Percentiles rank a stretch among this genome's conserved stretches.
Conservation (phyloP, 2,113 vertebrate genomes). For the Athene noctua region DNA sequence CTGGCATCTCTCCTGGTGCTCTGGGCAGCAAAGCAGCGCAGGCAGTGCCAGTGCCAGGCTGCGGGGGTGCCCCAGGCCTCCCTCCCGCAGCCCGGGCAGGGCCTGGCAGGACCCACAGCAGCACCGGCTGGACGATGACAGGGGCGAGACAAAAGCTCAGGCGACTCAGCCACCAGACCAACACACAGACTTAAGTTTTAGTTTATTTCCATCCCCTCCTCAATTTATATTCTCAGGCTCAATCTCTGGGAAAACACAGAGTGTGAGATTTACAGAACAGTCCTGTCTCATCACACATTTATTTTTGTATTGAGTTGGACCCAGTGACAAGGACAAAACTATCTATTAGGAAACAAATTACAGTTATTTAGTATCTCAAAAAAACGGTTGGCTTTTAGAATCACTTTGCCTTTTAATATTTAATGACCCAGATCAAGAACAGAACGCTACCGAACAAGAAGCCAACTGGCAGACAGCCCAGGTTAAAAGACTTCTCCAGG, state of each 20-base stretch:
- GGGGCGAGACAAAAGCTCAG: not conserved
- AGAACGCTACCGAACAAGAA: not conserved
- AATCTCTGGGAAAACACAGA: not conserved
- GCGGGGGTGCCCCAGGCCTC: not conserved
- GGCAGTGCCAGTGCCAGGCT: not conserved
- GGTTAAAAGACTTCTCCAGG: not conserved
- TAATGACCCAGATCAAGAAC: slow-evolving; percentile 60
- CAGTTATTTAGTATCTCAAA: slow-evolving; percentile 55
- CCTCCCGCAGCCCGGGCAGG: not conserved
- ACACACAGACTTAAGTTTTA: accelerated
- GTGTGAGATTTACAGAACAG: not conserved
- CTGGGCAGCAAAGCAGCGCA: not conserved
- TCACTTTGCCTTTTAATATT: slow-evolving; percentile 66
- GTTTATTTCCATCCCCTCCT: not conserved
- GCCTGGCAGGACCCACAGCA: not conserved
- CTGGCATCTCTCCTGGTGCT: not conserved
- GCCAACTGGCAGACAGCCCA: slow-evolving; percentile 48
- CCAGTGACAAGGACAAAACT: slow-evolving; percentile 49
- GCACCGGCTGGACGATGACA: accelerated
- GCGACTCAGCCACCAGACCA: not conserved
- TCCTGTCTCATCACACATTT: not conserved
- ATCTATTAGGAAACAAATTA: slow-evolving; percentile 62
- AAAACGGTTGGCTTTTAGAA: slow-evolving; percentile 37
- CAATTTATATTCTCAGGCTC: not conserved
- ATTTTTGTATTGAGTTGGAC: not conserved